Conservation (phyloP, 2,888 invertebrate species). For the Lasioglossum villosulum region DNA sequence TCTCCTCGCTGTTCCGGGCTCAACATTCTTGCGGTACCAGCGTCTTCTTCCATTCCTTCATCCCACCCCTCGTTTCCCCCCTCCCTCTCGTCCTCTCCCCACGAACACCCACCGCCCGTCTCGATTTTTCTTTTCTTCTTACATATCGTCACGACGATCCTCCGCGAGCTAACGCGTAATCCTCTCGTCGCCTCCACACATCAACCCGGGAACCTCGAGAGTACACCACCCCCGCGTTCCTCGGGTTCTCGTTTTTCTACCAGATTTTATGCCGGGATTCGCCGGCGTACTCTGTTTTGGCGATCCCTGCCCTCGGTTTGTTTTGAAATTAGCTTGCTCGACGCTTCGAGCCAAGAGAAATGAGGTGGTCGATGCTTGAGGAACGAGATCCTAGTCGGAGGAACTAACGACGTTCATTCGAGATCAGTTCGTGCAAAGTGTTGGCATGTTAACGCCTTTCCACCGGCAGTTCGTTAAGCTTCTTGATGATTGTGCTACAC, state of each 20-base stretch:
- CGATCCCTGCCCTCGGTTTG: not conserved
- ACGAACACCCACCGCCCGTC: conserved; percentile 53
- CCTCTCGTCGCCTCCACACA: conserved; percentile 76
- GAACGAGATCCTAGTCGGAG: not conserved
- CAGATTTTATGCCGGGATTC: not conserved
- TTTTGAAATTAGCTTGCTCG: not conserved
- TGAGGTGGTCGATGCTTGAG: not conserved
- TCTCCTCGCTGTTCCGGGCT: conserved; percentile 78
- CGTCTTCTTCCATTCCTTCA: conserved; percentile 42
- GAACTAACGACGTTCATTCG: not conserved
- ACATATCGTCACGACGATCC: conserved; percentile 60
- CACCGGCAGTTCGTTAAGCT: too few species aligned
- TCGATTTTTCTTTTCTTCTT: conserved; percentile 51
- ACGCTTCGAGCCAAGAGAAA: not conserved
- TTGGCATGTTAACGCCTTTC: too few species aligned
- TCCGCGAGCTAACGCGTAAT: conserved; percentile 79
- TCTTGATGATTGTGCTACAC: too few species aligned
- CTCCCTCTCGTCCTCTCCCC: conserved; percentile 45
- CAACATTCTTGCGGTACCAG: conserved; percentile 76
- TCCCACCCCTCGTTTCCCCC: conserved; percentile 49
- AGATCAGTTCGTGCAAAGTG: not conserved
- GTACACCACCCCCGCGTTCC: conserved; percentile 45
- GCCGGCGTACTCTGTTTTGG: not conserved
- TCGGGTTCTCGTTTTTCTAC: not conserved
- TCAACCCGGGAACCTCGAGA: conserved; percentile 51